Evolutionary conservation across 2,113 vertebrate genomes (phyloP), one percentile per base, ranked within the genome.

Genomic region (Salminus brasiliensis): DNA sequence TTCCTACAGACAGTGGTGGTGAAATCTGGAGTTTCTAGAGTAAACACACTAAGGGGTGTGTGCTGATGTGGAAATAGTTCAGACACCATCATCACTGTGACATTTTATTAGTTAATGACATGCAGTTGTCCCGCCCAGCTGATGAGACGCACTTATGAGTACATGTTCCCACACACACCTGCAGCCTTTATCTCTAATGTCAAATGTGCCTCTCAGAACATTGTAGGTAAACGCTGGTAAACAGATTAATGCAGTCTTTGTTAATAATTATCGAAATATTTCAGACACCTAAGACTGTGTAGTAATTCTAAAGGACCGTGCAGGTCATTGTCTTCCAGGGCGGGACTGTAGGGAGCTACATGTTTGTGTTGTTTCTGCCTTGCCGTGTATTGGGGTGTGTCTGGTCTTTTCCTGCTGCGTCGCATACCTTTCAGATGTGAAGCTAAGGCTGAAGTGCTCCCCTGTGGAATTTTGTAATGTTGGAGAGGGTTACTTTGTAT

Each of bases 331-430:
- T 62, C 30, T 47, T 67, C 7, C 39, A 62, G 25, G 11, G 21
- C 30, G 27, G n/a, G n/a, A 21, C 3, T 41, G 57, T 67, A 30
- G n/a, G 70, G 60, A 41, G 30, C 49, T 21, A 36, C 1, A 21
- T 76, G 25, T 63, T 73, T 67, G 41, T 63, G 23, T 62, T 75
- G 71, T 81, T 59, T 23, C 60, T 7, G 83, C 11, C 0, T 34
- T 78, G 81, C 85, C 87, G 89, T 88, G 85, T 67, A 45, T 77
- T 79, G 21, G 90, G 90, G 91, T 89, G 91, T 93, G 92, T 84
- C 91, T 76, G 86, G 87, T 69, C 63, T 88, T 90, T 91, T 85
- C 81, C 74, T 82, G 32, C 76, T 11, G 45, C 78, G 68, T 52
- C 84, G 32, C 76, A 81, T 79, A 34, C 67, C 81, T 85, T 82